These are phyloP conservation scores for Aphidius ervi DNA, from an alignment of 1,140 invertebrate species.

Conservation along the genomic window DNA sequence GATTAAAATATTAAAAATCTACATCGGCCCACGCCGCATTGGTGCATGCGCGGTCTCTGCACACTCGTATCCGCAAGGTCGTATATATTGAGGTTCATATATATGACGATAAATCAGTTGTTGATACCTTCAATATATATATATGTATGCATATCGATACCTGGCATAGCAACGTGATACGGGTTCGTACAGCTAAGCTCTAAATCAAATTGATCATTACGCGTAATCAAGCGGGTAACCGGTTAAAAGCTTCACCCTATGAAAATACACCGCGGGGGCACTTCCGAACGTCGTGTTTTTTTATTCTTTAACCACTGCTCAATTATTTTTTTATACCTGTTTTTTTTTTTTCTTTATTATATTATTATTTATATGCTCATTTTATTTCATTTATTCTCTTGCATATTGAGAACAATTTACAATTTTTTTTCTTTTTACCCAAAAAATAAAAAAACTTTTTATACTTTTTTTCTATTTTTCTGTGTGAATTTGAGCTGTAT, in stretches of 20 bases:
- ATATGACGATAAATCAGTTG: slow-evolving; percentile 16
- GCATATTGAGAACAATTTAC: slow-evolving; percentile 9
- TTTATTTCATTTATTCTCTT: slow-evolving; percentile 5
- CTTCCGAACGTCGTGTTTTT: slow-evolving; percentile 19
- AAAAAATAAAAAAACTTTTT: slow-evolving; percentile 34
- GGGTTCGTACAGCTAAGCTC: slow-evolving; percentile 25
- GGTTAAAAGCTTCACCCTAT: slow-evolving; percentile 27
- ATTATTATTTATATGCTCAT: slow-evolving; percentile 6
- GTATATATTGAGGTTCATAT: no score
- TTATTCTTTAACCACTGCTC: slow-evolving; percentile 12
- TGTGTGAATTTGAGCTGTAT: slow-evolving; percentile 35
- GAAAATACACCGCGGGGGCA: slow-evolving; percentile 15
- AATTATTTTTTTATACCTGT: slow-evolving; percentile 15
- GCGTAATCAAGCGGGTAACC: slow-evolving; percentile 45
- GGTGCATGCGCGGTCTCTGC: no score
- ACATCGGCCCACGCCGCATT: no score
- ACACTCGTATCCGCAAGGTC: no score
- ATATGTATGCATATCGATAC: slow-evolving; percentile 14
- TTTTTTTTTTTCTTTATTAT: neutral
- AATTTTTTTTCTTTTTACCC: slow-evolving; percentile 32
- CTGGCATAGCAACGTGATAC: slow-evolving; percentile 38
- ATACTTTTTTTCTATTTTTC: slow-evolving; percentile 27
- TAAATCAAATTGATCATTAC: slow-evolving; percentile 48
- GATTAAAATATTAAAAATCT: no score
- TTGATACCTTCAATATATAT: neutral